Conservation (phyloP, 2,113 vertebrate species). For the Pitta sordida region DNA sequence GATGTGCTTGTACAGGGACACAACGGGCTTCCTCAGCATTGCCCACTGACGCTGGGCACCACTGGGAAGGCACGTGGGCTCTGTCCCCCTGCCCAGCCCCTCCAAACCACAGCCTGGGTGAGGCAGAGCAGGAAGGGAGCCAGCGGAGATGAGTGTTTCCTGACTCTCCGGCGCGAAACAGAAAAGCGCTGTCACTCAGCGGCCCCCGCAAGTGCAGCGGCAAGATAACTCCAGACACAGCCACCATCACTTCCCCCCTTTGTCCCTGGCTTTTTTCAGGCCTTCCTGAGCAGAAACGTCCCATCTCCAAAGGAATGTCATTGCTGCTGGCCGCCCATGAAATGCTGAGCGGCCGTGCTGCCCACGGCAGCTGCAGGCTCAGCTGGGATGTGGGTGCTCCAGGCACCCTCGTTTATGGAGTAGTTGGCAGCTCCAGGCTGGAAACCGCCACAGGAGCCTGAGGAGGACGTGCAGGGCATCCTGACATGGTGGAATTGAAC, state of each 20-base stretch:
- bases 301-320: constrained; percentile 54
- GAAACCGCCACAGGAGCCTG: fast-evolving
- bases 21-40: background rate
- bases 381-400: background rate
- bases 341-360: background rate
- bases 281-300: constrained; percentile 65
- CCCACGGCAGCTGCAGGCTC: background rate
- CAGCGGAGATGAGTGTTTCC: constrained; percentile 64
- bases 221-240: constrained; percentile 62
- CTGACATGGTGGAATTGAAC: fast-evolving
- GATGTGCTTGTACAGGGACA: background rate
- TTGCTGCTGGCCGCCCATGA: background rate
- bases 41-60: fast-evolving
- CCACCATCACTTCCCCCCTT: constrained; percentile 68
- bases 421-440: fast-evolving
- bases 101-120: background rate
- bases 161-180: background rate
- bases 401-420: fast-evolving
- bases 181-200: constrained; percentile 42
- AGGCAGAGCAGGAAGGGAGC: constrained; percentile 59
- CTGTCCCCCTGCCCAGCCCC: background rate
- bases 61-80: background rate
- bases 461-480: fast-evolving
- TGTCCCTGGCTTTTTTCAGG: constrained; percentile 68
- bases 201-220: constrained; percentile 14